These are phyloP conservation scores for Tribolium freemani DNA, from an alignment of 2,888 invertebrate genomes.

Conservation along the genomic window DNA sequence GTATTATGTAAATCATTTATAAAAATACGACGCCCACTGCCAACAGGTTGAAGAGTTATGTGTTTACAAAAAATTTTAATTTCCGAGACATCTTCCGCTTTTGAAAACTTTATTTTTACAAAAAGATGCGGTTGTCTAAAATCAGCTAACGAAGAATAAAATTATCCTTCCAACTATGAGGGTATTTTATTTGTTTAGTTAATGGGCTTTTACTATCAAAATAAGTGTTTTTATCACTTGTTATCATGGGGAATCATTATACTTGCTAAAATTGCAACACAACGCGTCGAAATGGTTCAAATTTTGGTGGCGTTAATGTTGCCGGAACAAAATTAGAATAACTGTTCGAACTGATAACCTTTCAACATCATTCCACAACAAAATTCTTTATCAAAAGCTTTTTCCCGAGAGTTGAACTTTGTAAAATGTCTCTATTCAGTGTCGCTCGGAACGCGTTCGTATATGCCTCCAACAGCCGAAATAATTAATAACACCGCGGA, in stretches of 20 bases:
- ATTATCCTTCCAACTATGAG: no score
- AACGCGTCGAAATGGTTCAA: no score
- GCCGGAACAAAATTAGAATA: not conserved
- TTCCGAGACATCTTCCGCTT: no score
- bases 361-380: slow-evolving; percentile 3
- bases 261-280: not conserved
- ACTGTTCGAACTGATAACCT: slow-evolving; percentile 20
- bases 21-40: not conserved
- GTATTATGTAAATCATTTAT: not conserved
- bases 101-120: no score
- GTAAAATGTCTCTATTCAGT: slow-evolving; percentile 33
- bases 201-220: no score
- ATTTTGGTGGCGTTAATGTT: not conserved
- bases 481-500: not conserved
- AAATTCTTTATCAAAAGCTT: slow-evolving; percentile 27
- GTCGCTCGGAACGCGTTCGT: not conserved
- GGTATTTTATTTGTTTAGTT: no score
- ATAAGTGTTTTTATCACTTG: not conserved
- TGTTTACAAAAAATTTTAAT: not conserved
- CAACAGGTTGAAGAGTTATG: not conserved
- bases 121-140: no score
- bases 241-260: not conserved
- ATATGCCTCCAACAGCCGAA: not conserved
- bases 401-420: slow-evolving; percentile 30
- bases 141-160: no score